Evolutionary conservation across 1,140 invertebrate genomes (phyloP).

Genomic region (Magallana angulata): DNA sequence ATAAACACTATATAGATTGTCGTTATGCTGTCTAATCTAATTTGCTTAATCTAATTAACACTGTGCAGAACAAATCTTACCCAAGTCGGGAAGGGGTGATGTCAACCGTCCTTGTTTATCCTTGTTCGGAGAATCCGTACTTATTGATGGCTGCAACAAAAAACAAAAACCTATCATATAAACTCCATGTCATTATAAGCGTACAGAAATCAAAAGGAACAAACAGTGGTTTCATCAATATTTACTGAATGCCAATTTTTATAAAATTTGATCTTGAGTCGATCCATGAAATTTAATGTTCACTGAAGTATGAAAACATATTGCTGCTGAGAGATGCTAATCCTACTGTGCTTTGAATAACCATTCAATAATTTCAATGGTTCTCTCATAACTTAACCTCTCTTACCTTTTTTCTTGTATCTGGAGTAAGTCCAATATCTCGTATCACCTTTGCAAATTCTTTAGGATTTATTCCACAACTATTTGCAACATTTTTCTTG

Average conservation of each 20-base stretch:
- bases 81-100: slow-evolving; percentile 36
- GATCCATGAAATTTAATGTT: too few relatives aligned
- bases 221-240: too few relatives aligned
- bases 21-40: not conserved
- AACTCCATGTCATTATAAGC: not conserved
- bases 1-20: not conserved
- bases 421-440: slow-evolving; percentile 91
- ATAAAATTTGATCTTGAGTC: too few relatives aligned
- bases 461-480: slow-evolving; percentile 98
- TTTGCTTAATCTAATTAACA: not conserved
- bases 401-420: slow-evolving; percentile 38
- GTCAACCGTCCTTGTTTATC: slow-evolving; percentile 35
- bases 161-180: not conserved
- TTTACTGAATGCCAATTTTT: too few relatives aligned
- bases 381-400: too few relatives aligned
- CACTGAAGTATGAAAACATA: too few relatives aligned
- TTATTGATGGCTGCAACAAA: slow-evolving; percentile 51
- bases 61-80: not conserved
- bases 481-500: slow-evolving; percentile 99
- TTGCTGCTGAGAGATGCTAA: too few relatives aligned
- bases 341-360: too few relatives aligned
- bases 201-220: too few relatives aligned
- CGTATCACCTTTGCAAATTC: slow-evolving; percentile 95
- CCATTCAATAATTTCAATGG: too few relatives aligned
- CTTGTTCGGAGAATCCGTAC: slow-evolving; percentile 57